Base-by-base conservation (phyloP, 2,888 invertebrate genomes). In the Zaprionus obscuricornis region DNA sequence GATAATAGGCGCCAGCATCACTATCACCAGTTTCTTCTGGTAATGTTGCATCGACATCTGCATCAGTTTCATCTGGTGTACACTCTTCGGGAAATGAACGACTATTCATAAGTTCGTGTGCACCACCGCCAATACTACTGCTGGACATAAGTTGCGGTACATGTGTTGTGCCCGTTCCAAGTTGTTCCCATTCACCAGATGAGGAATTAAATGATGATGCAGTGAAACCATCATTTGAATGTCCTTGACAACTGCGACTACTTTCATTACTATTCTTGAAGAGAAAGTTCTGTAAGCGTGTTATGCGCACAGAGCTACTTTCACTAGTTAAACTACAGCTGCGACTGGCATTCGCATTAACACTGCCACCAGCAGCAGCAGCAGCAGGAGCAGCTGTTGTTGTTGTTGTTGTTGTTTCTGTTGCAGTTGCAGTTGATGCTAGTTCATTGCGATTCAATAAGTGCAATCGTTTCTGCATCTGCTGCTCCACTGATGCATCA, bases 231-330 rank as follows among this genome's bases (percentile, higher is more conserved):
- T 88, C 88, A 37, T 88, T 88, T 7, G 88, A 88, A 18, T 88
- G 88, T 0, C 88, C 88, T 51, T 85, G 86, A 22, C 69, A 87
- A 42, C 88, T 88, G 29, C 83, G 75, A 0, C 81, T 72, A 40
- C 88, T 88, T 51, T 88, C 87, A 37, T 87, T 88, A 79, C 88
- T 88, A 46, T 87, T 88, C 57, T 88, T 88, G 39, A 89, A 89
- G n/a, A 89, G 87, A 67, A 89, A 88, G 66, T 87, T 89, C 55
- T 89, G 89, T 22, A 89, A 73, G 0, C 89, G 85, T 2, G 82
- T 85, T 20, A 88, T 59, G 37, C 87, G 79, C 4, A 87, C 85
- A 10, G 87, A 86, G 45, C 87, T 87, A 39, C 87, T 86, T 13
- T 88, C 88, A 54, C 88, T 88, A 43, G 87, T 83, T 6, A 88